Percentiles rank a stretch among this genome's conserved stretches.
phyloP scores from a whole-genome alignment of 2,888 invertebrate species.

The Ornithoptera alexandrae region DNA sequence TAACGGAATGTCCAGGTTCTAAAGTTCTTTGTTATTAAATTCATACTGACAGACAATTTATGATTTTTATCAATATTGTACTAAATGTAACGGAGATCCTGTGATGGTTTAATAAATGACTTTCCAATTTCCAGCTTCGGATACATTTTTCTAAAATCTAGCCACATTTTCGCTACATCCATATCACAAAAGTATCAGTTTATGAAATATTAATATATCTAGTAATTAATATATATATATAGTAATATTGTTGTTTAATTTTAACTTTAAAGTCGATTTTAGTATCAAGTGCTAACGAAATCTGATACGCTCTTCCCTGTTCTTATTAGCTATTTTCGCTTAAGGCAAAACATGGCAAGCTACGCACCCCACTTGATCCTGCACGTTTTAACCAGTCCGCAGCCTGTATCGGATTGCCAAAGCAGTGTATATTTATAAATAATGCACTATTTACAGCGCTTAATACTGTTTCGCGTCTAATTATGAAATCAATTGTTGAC shows the following conservation, averaged over 20 bases:
- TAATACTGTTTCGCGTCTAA: conserved; percentile 5
- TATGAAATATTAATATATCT: no score
- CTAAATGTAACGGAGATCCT: no score
- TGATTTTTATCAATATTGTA: no score
- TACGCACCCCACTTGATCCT: conserved; percentile 3
- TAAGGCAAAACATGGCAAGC: conserved; percentile 15
- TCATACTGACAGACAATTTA: no score
- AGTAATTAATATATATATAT: no score
- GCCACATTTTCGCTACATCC: no score
- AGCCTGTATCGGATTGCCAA: conserved; percentile 19
- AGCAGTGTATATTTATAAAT: conserved; percentile 26
- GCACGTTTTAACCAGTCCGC: conserved; percentile 20
- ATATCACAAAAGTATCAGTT: no score
- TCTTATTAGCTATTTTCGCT: conserved; percentile 20
- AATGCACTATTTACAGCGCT: conserved; percentile 20
- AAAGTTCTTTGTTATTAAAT: no score
- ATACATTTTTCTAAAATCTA: no score
- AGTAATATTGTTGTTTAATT: not conserved
- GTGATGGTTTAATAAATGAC: no score
- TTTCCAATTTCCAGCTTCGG: no score
- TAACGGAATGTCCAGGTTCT: no score
- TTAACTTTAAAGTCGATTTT: not conserved
- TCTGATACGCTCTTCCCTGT: conserved; percentile 3
- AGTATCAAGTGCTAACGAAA: not conserved
- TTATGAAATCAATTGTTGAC: conserved; percentile 1